phyloP scores from a whole-genome alignment of 2,888 invertebrate species.

The Sepiola atlantica region DNA sequence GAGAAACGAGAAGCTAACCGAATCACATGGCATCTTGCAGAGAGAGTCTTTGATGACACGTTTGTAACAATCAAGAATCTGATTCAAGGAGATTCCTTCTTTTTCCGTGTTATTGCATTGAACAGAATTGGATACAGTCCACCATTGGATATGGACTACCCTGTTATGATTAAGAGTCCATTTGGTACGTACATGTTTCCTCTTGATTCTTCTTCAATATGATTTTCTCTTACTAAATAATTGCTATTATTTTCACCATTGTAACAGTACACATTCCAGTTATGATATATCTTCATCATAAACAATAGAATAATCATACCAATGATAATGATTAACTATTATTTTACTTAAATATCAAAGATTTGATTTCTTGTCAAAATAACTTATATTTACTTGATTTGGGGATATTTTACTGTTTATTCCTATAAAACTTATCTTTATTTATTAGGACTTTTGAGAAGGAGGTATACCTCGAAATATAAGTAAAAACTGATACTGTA shows the following conservation, averaged over 20 bases:
- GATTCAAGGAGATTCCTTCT: conserved; percentile 86
- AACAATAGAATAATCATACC: neutral
- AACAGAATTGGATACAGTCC: conserved; percentile 90
- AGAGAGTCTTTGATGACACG: conserved; percentile 74
- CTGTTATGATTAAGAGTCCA: conserved; percentile 81
- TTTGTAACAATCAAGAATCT: conserved; percentile 80
- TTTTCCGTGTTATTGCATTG: conserved; percentile 89
- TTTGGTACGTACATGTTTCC: conserved; percentile 79
- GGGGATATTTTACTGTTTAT: neutral
- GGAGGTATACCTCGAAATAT: too few relatives aligned
- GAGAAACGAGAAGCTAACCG: conserved; percentile 82
- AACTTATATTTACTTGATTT: neutral
- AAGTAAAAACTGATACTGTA: too few relatives aligned
- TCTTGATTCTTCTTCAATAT: neutral
- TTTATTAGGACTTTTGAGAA: neutral
- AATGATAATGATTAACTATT: neutral
- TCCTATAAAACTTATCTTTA: neutral
- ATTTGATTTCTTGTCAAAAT: neutral
- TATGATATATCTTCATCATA: neutral
- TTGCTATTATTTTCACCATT: neutral
- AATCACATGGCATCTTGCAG: conserved; percentile 67
- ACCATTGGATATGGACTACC: conserved; percentile 75
- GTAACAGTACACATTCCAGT: neutral
- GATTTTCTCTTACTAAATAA: neutral
- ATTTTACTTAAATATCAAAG: neutral